Conservation (phyloP, 2,113 vertebrate species). For the Benitochromis conjunctus region DNA sequence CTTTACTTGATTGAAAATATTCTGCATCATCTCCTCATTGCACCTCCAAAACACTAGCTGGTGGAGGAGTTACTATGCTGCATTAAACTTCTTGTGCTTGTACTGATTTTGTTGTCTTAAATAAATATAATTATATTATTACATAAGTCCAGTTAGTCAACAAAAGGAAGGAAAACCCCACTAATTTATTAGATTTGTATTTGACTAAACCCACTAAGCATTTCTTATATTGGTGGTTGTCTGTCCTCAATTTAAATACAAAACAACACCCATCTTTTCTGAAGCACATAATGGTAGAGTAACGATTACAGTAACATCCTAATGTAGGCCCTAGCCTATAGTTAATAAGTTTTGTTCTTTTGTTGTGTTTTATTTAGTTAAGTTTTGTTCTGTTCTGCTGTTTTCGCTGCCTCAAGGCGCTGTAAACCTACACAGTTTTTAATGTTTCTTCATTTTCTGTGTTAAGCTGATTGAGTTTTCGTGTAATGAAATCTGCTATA, state of each 20-base stretch:
- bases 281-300: background rate
- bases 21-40: background rate
- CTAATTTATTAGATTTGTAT: background rate
- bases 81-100: too few relatives aligned
- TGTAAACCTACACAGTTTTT: background rate
- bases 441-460: background rate
- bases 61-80: too few relatives aligned
- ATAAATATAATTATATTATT: background rate
- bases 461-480: background rate
- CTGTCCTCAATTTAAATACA: background rate
- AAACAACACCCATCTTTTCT: background rate
- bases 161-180: too few relatives aligned
- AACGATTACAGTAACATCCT: background rate
- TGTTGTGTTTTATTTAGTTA: background rate
- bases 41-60: too few relatives aligned
- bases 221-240: background rate
- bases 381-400: background rate
- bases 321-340: background rate
- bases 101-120: too few relatives aligned
- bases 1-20: background rate
- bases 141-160: background rate
- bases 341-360: background rate
- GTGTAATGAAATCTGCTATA: background rate
- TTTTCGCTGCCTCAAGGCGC: background rate
- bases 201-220: background rate